phyloP scores from a whole-genome alignment of 2,888 invertebrate species.

The Digitonthophagus gazella region DNA sequence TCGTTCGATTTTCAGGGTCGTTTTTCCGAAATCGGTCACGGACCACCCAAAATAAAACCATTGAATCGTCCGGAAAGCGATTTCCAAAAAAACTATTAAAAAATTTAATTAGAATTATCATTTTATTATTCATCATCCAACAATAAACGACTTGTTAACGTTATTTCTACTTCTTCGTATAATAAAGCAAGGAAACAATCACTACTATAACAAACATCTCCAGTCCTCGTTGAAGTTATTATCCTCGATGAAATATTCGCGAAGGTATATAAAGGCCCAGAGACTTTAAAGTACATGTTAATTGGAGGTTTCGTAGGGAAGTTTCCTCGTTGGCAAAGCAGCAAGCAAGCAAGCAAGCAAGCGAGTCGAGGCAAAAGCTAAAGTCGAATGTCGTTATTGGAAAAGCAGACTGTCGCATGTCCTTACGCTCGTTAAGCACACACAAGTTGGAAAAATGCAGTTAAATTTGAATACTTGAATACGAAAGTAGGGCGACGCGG shows the following conservation, averaged over 20 bases:
- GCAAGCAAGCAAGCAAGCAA: neutral
- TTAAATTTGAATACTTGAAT: slow-evolving; percentile 38
- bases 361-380: slow-evolving; percentile 1
- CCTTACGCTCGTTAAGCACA: slow-evolving; percentile 31
- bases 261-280: neutral
- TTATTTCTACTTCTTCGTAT: too few relatives aligned
- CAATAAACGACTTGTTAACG: too few relatives aligned
- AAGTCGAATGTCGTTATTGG: slow-evolving; percentile 7
- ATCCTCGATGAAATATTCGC: neutral
- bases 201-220: too few relatives aligned
- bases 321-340: neutral
- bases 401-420: slow-evolving; percentile 26
- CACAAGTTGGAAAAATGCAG: slow-evolving; percentile 35
- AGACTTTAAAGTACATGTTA: neutral
- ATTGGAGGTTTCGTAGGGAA: neutral
- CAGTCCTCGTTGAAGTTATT: too few relatives aligned
- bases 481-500: slow-evolving; percentile 32
- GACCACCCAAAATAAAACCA: too few relatives aligned
- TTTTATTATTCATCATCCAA: too few relatives aligned
- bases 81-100: too few relatives aligned
- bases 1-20: too few relatives aligned
- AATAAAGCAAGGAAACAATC: too few relatives aligned
- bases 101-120: too few relatives aligned
- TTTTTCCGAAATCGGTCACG: too few relatives aligned
- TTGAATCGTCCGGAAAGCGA: too few relatives aligned